Percentiles rank a stretch among this genome's conserved stretches.
These are phyloP conservation scores for Cardinalis cardinalis DNA, from an alignment of 2,113 vertebrate species.

Conservation along the genomic window DNA sequence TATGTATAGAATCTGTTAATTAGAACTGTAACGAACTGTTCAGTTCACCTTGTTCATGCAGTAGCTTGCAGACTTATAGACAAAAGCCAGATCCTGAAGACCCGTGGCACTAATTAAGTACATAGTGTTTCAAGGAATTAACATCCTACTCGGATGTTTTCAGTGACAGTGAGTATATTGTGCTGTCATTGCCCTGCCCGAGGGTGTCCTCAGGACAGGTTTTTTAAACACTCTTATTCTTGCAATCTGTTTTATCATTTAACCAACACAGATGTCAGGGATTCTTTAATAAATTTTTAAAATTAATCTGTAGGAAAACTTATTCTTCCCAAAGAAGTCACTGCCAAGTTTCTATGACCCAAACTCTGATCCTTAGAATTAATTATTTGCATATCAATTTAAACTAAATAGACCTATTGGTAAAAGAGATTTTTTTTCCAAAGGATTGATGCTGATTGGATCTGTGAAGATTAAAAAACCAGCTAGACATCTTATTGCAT, in stretches of 20 bases:
- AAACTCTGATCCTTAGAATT: not conserved
- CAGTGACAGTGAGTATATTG: conserved; percentile 18
- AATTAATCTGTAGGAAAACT: not conserved
- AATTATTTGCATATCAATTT: not conserved
- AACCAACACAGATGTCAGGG: not conserved
- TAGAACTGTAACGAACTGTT: conserved; percentile 29
- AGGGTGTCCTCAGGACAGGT: not conserved
- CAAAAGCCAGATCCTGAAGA: conserved; percentile 37
- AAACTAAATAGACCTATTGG: not conserved
- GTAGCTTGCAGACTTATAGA: not conserved
- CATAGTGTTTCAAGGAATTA: conserved; percentile 45
- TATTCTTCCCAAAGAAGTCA: not conserved
- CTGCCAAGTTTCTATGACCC: not conserved
- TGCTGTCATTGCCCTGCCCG: conserved; percentile 25
- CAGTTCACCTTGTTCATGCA: conserved; percentile 5
- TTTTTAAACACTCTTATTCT: not conserved
- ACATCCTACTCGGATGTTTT: conserved; percentile 32
- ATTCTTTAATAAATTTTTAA: not conserved
- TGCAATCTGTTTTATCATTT: not conserved
- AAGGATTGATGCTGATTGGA: not conserved
- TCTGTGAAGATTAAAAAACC: not conserved
- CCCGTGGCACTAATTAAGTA: conserved; percentile 49
- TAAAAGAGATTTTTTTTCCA: not conserved
- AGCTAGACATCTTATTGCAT: not conserved
- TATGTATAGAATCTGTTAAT: conserved; percentile 40